Evolutionary conservation across 2,113 vertebrate genomes (phyloP).

Genomic region (Macrotus californicus): DNA sequence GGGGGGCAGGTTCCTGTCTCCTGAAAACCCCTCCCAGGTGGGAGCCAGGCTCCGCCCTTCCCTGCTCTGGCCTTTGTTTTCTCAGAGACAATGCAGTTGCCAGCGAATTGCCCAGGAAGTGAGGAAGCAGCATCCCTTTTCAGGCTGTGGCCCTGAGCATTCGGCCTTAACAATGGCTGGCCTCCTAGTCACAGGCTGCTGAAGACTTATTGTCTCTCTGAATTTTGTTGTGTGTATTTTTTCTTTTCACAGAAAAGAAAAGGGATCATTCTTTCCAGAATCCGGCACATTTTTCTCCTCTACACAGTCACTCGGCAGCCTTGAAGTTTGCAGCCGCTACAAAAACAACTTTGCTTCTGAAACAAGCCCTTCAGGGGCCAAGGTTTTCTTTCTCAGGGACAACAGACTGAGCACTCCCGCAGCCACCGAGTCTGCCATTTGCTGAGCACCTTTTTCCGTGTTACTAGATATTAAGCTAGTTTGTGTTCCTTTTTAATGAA

Average conservation of each 20-base stretch:
- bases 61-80: not conserved
- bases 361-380: not conserved
- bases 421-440: not conserved
- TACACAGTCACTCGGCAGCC: constrained; percentile 33
- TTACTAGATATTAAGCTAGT: not conserved
- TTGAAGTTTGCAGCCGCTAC: constrained; percentile 35
- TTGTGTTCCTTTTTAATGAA: not conserved
- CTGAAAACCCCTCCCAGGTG: rapidly evolving
- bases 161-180: constrained; percentile 33
- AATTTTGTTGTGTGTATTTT: constrained; percentile 23
- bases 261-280: constrained; percentile 34
- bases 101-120: not conserved
- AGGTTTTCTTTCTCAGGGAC: not conserved
- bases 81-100: not conserved
- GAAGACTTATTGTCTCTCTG: not conserved
- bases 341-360: not conserved
- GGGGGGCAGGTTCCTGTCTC: rapidly evolving
- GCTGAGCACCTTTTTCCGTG: not conserved
- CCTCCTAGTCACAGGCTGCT: constrained; percentile 48
- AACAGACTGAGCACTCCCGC: not conserved
- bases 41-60: rapidly evolving
- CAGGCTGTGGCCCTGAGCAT: constrained; percentile 56
- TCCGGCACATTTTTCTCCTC: not conserved
- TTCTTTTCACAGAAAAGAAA: constrained; percentile 39
- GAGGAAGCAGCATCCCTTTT: not conserved